Percentiles rank a stretch among this genome's conserved stretches.
These are phyloP conservation scores for Hecatera dysodea DNA, from an alignment of 2,888 invertebrate species.

Conservation along the genomic window DNA sequence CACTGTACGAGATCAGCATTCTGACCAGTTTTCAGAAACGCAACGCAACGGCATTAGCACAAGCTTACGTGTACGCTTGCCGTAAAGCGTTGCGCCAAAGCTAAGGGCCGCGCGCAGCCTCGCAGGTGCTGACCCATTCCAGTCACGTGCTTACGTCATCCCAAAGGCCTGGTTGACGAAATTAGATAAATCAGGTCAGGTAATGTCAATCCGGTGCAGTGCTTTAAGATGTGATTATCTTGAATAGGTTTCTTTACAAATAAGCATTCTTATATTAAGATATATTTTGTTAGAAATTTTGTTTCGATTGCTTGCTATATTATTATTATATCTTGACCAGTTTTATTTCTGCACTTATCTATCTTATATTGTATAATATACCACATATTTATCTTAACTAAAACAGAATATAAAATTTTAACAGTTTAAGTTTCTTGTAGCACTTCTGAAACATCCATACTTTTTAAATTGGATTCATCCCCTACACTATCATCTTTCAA, in stretches of 20 bases:
- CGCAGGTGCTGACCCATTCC: too few relatives aligned
- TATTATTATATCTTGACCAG: constrained; percentile 42
- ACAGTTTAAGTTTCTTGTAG: constrained; percentile 59
- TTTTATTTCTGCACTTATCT: constrained; percentile 60
- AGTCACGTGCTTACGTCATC: neutral
- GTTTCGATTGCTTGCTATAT: constrained; percentile 18
- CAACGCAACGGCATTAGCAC: too few relatives aligned
- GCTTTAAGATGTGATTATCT: neutral
- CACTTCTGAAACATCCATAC: constrained; percentile 61
- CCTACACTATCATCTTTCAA: constrained; percentile 77
- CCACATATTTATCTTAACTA: constrained; percentile 59
- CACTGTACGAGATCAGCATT: neutral
- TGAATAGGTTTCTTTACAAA: neutral
- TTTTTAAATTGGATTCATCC: constrained; percentile 61
- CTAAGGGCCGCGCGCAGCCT: too few relatives aligned
- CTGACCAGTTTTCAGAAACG: neutral
- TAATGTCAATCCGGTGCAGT: neutral
- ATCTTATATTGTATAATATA: constrained; percentile 53
- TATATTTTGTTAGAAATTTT: constrained; percentile 21
- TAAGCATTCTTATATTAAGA: constrained; percentile 8
- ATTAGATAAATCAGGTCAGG: too few relatives aligned
- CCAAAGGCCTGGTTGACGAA: neutral
- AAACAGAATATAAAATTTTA: constrained; percentile 54
- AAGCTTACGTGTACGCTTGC: neutral
- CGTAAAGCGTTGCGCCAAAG: neutral